These are phyloP conservation scores for Atherinosoma microstoma DNA, from an alignment of 2,797 vertebrate species.

Conservation along the genomic window DNA sequence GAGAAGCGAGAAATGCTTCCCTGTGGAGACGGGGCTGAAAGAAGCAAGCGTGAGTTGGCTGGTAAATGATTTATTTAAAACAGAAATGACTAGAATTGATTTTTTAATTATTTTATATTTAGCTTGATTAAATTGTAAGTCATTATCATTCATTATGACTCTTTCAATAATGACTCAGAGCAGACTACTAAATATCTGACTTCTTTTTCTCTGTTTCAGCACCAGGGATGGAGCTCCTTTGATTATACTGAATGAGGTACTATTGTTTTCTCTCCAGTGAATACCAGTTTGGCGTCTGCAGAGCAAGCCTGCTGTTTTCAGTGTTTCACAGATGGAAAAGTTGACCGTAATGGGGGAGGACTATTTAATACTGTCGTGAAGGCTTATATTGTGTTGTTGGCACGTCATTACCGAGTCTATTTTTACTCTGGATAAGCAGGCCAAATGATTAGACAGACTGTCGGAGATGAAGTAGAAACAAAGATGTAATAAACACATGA, in stretches of 20 bases:
- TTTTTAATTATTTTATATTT: slow-evolving; percentile 3
- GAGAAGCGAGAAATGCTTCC: slow-evolving; percentile 73
- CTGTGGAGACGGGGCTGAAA: slow-evolving; percentile 81
- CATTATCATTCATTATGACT: slow-evolving; percentile 17
- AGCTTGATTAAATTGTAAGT: slow-evolving; percentile 16
- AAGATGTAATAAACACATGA: slow-evolving; percentile 16
- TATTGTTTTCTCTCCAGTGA: slow-evolving; percentile 13
- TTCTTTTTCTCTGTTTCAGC: slow-evolving; percentile 18
- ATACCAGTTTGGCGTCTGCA: neutral
- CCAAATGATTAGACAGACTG: slow-evolving; percentile 44
- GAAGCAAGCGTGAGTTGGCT: slow-evolving; percentile 6
- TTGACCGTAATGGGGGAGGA: neutral
- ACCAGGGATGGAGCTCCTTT: slow-evolving; percentile 10
- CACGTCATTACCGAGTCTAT: slow-evolving; percentile 21
- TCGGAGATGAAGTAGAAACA: slow-evolving; percentile 14
- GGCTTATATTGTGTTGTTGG: slow-evolving; percentile 23
- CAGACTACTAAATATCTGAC: slow-evolving; percentile 19
- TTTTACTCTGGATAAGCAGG: slow-evolving; percentile 38
- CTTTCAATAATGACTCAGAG: slow-evolving; percentile 20
- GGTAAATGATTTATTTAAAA: slow-evolving; percentile 35
- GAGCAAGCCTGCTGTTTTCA: neutral
- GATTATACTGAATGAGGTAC: slow-evolving; percentile 17
- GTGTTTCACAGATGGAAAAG: neutral
- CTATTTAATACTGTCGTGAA: slow-evolving; percentile 10
- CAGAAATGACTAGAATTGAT: slow-evolving; percentile 2